Percentiles rank a stretch among this genome's conserved stretches.
These are phyloP conservation scores for Trissolcus basalis DNA, from an alignment of 1,140 invertebrate genomes.

Conservation along the genomic window DNA sequence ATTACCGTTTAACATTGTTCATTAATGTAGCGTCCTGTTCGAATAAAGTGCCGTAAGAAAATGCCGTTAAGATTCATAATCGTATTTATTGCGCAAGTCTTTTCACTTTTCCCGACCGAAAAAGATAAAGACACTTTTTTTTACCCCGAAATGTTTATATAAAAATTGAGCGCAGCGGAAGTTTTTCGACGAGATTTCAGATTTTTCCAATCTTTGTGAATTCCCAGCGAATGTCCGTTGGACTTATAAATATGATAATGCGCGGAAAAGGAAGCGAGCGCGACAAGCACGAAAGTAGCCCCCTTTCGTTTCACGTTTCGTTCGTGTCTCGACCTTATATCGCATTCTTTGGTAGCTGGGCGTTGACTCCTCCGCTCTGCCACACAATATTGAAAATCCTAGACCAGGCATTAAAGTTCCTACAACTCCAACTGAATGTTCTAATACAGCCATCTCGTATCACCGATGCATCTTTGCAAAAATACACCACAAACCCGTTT, in stretches of 20 bases:
- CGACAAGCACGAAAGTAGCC: slow-evolving; percentile 68
- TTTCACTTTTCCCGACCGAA: slow-evolving; percentile 6
- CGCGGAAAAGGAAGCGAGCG: slow-evolving; percentile 57
- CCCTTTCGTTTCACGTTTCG: slow-evolving; percentile 61
- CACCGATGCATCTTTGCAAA: not conserved
- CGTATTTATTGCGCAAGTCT: slow-evolving; percentile 29
- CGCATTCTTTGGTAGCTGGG: slow-evolving; percentile 57
- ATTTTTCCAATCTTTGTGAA: slow-evolving; percentile 60
- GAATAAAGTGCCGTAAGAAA: slow-evolving; percentile 31
- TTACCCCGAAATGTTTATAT: slow-evolving; percentile 34
- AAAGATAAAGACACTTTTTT: slow-evolving; percentile 22
- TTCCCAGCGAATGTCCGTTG: slow-evolving; percentile 57
- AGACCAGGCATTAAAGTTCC: slow-evolving; percentile 69
- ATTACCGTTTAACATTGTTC: slow-evolving; percentile 50
- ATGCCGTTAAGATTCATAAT: slow-evolving; percentile 39
- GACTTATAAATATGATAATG: slow-evolving; percentile 73
- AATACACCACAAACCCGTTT: too few species aligned
- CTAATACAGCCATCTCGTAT: slow-evolving; percentile 37
- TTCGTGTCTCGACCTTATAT: slow-evolving; percentile 49
- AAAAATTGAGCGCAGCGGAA: slow-evolving; percentile 51
- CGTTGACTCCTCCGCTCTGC: slow-evolving; percentile 56
- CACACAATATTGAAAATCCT: slow-evolving; percentile 69
- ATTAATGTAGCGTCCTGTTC: slow-evolving; percentile 30
- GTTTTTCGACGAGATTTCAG: slow-evolving; percentile 53
- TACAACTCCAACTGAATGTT: slow-evolving; percentile 26